Base-by-base conservation (phyloP, 2,113 vertebrate species). In the Oceanites oceanicus region DNA sequence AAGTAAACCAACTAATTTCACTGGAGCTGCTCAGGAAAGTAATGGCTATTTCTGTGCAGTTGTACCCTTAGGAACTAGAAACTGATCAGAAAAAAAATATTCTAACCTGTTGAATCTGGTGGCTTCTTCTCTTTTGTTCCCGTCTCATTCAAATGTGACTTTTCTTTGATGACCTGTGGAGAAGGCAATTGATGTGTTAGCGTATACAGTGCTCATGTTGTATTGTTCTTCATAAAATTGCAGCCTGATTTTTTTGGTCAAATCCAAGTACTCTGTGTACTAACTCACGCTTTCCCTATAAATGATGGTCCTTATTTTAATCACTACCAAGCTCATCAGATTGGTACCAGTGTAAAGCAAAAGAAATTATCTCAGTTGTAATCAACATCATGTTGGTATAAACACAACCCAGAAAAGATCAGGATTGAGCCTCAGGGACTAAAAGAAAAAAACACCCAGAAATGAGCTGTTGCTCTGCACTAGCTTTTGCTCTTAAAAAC, bases 121-220 rank as follows among this genome's bases (percentile, higher is more conserved):
- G 98, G 98, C 94, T 98, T 99, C 95, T 98, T 98, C 91, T 98
- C 98, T 97, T 98, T 98, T 78, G 90, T 85, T 81, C 97, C 98
- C 20, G 97, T 98, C 75, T 96, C 95, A 91, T 72, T 97, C 34
- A 98, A 68, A 49, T 97, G 97, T 58, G 96, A 77, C 30, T 98
- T 98, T 97, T 99, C 98, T 96, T 97, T 98, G 40, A 92, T 66
- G 56, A 90, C 92, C 98, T 98, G 92, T 87, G 42, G n/a, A 90
- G 83, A 82, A 95, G 16, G 67, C 44, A 95, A 91, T 40, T 55
- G 44, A 92, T 38, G 13, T 9, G 74, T 86, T 50, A 92, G 10
- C 20, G 17, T 23, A 52, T 45, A 71, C 8, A 91, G 23, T 23
- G 18, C 23, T 49, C 52, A 21, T 22, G 29, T 56, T 63, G 29